Base-by-base conservation (phyloP, 2,888 invertebrate genomes). In the Brachyptera risi region DNA sequence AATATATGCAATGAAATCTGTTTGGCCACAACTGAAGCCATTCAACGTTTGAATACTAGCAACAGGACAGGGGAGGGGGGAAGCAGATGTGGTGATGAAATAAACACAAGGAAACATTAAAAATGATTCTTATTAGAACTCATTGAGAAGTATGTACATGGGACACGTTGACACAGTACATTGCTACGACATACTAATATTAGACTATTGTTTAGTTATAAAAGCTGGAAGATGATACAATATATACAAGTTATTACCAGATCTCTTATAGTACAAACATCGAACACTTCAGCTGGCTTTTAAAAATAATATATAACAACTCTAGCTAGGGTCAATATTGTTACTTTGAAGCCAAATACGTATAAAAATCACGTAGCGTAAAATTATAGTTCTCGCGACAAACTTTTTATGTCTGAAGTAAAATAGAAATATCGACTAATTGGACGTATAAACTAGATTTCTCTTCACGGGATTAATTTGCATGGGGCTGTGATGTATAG, bases 111-210 rank as follows among this genome's bases (percentile, higher is more conserved):
- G 24, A 58, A 58, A 58, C 47, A 58, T 47, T 31, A 15, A 42
- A n/a, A 42, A 58, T 58, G 44, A 35, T 49, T 58, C 31, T 23
- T 44, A 47, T 49, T 49, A 26, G 24, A 58, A 73, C 73, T 72
- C 73, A 71, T 73, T 72, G 69, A 71, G 73, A n/a, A 71, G 70
- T 74, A 74, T 74, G 67, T 74, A 74, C 73, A 73, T 69, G 69
- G 69, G 67, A 49, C 58, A 58, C 21, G 5, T 40, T 68, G 71
- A 67, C 69, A 72, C 71, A 72, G 72, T 71, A 71, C 72, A 73
- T 71, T n/a, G n/a, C n/a, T n/a, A n/a, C n/a, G n/a, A 72, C 69
- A 71, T 71, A 72, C 71, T 49, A 69, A 70, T 71, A 69, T 68
- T 71, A 73, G n/a, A n/a, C 68, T 61, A 63, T 62, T 65, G 65